Evolutionary conservation across 1,140 invertebrate species (phyloP).

Genomic region (Mercenaria mercenaria): DNA sequence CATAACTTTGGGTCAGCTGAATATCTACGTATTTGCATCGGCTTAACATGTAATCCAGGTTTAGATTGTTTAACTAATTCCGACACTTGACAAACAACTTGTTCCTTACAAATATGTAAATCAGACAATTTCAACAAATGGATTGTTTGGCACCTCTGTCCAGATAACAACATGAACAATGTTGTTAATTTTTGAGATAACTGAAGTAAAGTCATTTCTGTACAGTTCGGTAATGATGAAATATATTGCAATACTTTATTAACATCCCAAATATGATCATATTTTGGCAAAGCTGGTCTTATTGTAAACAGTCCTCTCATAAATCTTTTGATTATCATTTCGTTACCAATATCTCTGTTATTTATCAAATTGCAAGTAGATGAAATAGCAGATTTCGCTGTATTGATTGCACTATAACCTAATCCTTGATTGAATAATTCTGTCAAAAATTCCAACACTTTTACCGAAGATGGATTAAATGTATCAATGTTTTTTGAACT

Average conservation of each 20-base stretch:
- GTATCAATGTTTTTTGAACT: neutral
- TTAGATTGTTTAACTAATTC: too few relatives aligned
- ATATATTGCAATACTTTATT: neutral
- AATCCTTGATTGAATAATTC: slow-evolving; percentile 35
- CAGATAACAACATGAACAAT: too few relatives aligned
- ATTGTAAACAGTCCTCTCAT: neutral
- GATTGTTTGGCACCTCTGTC: too few relatives aligned
- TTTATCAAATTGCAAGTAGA: neutral
- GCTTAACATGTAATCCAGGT: too few relatives aligned
- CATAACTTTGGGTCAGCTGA: too few relatives aligned
- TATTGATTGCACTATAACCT: slow-evolving; percentile 54
- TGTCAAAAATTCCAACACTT: slow-evolving; percentile 50
- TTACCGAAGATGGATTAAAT: neutral
- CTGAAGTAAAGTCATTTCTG: too few relatives aligned
- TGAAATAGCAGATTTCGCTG: slow-evolving; percentile 51
- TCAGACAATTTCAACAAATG: too few relatives aligned
- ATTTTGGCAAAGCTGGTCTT: neutral
- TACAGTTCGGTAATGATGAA: too few relatives aligned
- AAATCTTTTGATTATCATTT: neutral
- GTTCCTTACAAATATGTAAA: too few relatives aligned
- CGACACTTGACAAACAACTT: too few relatives aligned
- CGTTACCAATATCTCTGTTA: neutral
- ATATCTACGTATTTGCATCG: too few relatives aligned
- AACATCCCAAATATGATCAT: neutral
- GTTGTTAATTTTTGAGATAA: too few relatives aligned